Base-by-base conservation (phyloP, 2,113 vertebrate species). In the Prochilodus magdalenae region DNA sequence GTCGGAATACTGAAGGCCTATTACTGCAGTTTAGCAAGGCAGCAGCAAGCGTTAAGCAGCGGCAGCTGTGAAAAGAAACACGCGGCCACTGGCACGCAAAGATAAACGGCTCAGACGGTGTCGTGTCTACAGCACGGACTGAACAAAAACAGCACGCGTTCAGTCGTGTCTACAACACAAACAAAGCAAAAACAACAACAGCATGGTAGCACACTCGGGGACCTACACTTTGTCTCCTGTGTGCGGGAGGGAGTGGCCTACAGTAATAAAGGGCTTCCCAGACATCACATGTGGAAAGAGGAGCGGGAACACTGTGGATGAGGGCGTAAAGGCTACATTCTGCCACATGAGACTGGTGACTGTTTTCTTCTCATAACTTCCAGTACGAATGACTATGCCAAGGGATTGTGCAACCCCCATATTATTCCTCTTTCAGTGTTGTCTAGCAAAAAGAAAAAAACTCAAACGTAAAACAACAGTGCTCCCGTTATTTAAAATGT, bases 281-380 rank as follows among this genome's bases (percentile, higher is more conserved):
- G 69, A 85, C 77, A 80, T 84, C 78, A 76, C 83, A 81, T 80
- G 76, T 72, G 73, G 30, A 82, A 75, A 62, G 49, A 73, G 75
- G 10, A 75, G 49, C 53, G 53, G 55, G 76, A 79, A 80, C 27
- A 65, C 13, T 55, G 49, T 18, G 44, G 27, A 59, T 6, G 53
- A 66, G 49, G 66, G 20, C 22, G 67, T 49, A 83, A 77, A 73
- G 76, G 60, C 26, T 83, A 73, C 81, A 27, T 75, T 70, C 79
- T 80, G 1, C 74, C 79, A 63, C 70, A 81, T 65, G 55, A 36
- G 75, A 70, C 40, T 26, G 53, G 55, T 73, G 29, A 69, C 18
- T 40, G 53, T 71, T 63, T 75, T 71, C n/a, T 59, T 77, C 59
- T 65, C 57, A 72, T 18, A 51, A 70, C 14, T 33, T 26, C 53